These are phyloP conservation scores for Odiellus spinosus DNA, from an alignment of 2,888 invertebrate species.

Conservation along the genomic window DNA sequence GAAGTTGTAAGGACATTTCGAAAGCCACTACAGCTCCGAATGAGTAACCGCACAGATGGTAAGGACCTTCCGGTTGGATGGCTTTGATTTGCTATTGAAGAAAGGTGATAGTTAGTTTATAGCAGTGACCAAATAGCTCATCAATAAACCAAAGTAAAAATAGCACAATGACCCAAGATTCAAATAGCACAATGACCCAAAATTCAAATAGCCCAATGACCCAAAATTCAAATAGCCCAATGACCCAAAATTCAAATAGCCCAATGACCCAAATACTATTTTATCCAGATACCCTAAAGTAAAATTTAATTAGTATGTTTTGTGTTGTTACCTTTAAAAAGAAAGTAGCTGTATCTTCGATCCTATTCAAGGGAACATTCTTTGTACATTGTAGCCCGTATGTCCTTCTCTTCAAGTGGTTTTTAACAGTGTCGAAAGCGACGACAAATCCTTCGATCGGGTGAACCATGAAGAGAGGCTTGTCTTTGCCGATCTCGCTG, in stretches of 20 bases:
- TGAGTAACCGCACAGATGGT: constrained; percentile 81
- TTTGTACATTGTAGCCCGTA: constrained; percentile 78
- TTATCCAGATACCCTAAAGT: too few relatives aligned
- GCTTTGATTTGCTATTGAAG: constrained; percentile 46
- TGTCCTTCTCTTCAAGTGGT: constrained; percentile 53
- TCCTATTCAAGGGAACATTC: constrained; percentile 52
- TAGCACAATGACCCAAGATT: too few relatives aligned
- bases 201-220: too few relatives aligned
- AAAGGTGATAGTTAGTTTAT: not conserved
- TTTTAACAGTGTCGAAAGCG: constrained; percentile 52
- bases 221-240: too few relatives aligned
- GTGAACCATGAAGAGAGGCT: constrained; percentile 43
- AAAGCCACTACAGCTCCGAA: constrained; percentile 88
- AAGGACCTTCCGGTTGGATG: constrained; percentile 64
- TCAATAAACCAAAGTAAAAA: too few relatives aligned
- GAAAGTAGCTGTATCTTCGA: constrained; percentile 47
- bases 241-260: too few relatives aligned
- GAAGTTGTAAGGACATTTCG: constrained; percentile 69
- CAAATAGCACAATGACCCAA: too few relatives aligned
- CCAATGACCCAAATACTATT: too few relatives aligned
- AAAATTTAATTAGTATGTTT: not conserved
- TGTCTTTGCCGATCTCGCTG: constrained; percentile 17
- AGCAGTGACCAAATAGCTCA: too few relatives aligned
- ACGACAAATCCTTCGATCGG: constrained; percentile 76
- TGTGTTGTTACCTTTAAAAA: constrained; percentile 30